Evolutionary conservation across 2,113 vertebrate genomes (phyloP), one percentile per base, ranked within the genome.

Genomic region (Barnardius zonarius): DNA sequence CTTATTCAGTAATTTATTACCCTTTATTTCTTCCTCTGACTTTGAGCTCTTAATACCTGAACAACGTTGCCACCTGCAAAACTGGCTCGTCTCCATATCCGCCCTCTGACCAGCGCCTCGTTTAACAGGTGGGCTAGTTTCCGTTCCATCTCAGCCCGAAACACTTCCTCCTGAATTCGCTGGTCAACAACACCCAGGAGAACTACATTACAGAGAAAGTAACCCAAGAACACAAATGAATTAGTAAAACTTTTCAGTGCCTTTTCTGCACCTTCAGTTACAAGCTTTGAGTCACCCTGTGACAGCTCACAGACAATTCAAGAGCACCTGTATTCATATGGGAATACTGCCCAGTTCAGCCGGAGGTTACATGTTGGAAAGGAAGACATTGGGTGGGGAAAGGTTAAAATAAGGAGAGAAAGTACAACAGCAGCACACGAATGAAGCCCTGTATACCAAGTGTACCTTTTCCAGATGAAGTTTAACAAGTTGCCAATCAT

Each of bases 121-220:
- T 98, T 98, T 8, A 99, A 97, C 85, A 99, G 96, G 96, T 98
- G 98, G 61, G 99, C 99, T 78, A 99, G 95, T 11, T 98, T 98
- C 35, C 99, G 98, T 93, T 99, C 99, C 97, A 99, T 99, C 97
- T 98, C 99, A 2, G 99, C 98, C 80, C 98, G 98, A 79, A 99
- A 99, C 74, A 98, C 98, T 27, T 98, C 98, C 69, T 98, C 99
- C 70, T 98, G 97, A 54, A 98, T 96, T 64, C 98, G 98, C 93
- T 98, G 98, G 91, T 99, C 98, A 14, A 98, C 44, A 3, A 99
- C 99, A 3, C 99, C 99, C 95, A 99, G 93, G 84, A 98, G 97
- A 93, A 98, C 98, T 98, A 61, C 35, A 51, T 23, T 27, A 51
- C 79, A 88, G 63, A 79, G 20, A 79, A 64, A 84, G 83, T 48